Evolutionary conservation across 2,888 invertebrate species (phyloP).

Genomic region (Arrhopalites spinosus): DNA sequence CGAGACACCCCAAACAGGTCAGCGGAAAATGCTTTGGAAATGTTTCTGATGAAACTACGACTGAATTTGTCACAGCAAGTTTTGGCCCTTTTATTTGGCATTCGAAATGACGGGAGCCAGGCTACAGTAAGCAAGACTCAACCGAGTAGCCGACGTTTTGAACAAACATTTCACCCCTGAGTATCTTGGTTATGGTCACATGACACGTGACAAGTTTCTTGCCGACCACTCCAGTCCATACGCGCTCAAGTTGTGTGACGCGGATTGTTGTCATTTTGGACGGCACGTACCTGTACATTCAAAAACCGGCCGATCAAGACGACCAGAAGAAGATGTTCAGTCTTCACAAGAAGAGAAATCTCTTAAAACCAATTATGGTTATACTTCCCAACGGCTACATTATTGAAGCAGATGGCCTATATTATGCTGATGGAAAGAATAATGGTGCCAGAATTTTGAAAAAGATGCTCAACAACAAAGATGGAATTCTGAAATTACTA

Average conservation of each 20-base stretch:
- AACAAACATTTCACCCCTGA: background rate
- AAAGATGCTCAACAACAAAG: constrained; percentile 14
- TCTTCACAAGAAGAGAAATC: too few species aligned
- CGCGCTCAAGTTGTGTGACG: too few species aligned
- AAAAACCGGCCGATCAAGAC: too few species aligned
- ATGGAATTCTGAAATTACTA: background rate
- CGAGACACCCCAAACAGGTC: background rate
- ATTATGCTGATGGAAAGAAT: constrained; percentile 22
- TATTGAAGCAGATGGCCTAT: too few species aligned
- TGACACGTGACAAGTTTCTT: too few species aligned
- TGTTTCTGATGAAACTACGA: background rate
- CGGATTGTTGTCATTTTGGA: background rate
- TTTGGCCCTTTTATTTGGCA: too few species aligned
- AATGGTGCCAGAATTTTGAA: constrained; percentile 38
- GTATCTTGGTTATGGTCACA: background rate
- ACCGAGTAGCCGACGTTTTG: background rate
- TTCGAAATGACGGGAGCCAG: background rate
- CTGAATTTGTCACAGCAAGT: background rate
- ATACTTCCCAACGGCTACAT: constrained; percentile 11
- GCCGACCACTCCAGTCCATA: too few species aligned
- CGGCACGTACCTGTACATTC: background rate
- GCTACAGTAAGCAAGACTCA: background rate
- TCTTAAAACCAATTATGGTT: constrained; percentile 35
- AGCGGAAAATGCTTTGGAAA: too few species aligned
- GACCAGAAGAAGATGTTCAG: too few species aligned